Evolutionary conservation across 1,140 invertebrate genomes (phyloP), one percentile per base, ranked within the genome.

Genomic region (Sipha flava): DNA sequence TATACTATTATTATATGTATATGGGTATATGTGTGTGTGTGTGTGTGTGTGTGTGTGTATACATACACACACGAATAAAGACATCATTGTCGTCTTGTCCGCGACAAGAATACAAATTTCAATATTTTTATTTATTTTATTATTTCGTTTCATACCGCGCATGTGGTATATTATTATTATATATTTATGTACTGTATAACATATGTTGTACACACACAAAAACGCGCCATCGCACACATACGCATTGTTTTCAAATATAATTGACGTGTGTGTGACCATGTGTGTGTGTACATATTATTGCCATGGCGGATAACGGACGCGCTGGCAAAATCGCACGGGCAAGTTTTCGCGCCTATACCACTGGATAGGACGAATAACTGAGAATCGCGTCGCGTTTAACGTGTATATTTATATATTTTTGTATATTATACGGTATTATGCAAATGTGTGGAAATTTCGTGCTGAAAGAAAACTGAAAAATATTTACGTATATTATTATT

Each of bases 51-150:
- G 9, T 16, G 10, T 10, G 37, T 18, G 47, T 52, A 52, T 52
- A 52, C 4, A 18, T 10, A 49, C 47, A 7, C n/a, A 52, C n/a
- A 59, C 31, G 59, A 43, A 77, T 77, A 77, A 77, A 77, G 73
- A 54, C 73, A 77, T 77, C 34, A 77, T 77, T 59, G 73, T 77
- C 73, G 73, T 77, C 52, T 57, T 47, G 73, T 77, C 34, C 73
- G 26, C 21, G 73, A 77, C 73, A 26, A 14, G 73, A 77, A 77
- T 77, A 77, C 73, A 77, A 59, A 77, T 77, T 77, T 77, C 52
- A 10, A 77, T 77, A 59, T 40, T 40, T 57, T 57, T 59, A 47
- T 70, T 29, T 45, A 45, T 70, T 66, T 66, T 23, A 26, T 70
- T 47, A 47, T 70, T 45, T 45, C 26, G 43, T 70, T 18, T 26